Base-by-base conservation (phyloP, 2,797 vertebrate genomes). In the Crocodylus rhombifer region DNA sequence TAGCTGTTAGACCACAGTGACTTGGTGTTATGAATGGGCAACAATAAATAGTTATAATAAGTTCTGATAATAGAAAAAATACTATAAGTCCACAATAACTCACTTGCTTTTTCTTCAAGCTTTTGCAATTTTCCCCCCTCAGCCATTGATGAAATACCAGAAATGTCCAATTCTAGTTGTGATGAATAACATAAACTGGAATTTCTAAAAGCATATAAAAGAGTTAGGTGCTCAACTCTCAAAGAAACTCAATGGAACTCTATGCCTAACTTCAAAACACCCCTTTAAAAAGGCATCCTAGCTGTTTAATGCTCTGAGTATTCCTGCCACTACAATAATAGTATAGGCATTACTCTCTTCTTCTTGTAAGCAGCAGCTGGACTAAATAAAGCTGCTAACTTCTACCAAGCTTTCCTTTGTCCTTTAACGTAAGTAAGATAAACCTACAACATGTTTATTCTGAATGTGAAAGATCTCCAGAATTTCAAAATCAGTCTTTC, bases 11-110 rank as follows among this genome's bases (percentile, higher is more conserved):
- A 23, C 79, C 82, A 69, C 14, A 25, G 20, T 30, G 28, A n/a
- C 42, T 23, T 56, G 42, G 61, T 62, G 12, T 71, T 67, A 10
- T 77, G 63, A 93, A 91, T 11, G 65, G 8, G 15, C 3, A 33
- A 20, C 91, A 91, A 69, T 33, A 92, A 88, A 56, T 71, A 71
- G 84, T 91, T 88, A 77, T 65, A 95, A 78, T 26, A 67, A 88
- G 60, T 82, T 89, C 77, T 42, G 78, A 84, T 0, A 0, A 90
- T 6, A 23, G 74, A 86, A 83, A 90, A 71, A 71, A 71, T 4
- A 71, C 21, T 71, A 71, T 51, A 77, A 11, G 18, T 86, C 64
- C 74, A 62, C 30, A 5, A 7, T 51, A 82, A 57, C 84, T 84
- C 88, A 64, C 28, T 64, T 6, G 0, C 87, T 61, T 60, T 60